Percentiles rank a stretch among this genome's conserved stretches.
These are phyloP conservation scores for Atta texana DNA, from an alignment of 1,140 invertebrate genomes.

Conservation along the genomic window DNA sequence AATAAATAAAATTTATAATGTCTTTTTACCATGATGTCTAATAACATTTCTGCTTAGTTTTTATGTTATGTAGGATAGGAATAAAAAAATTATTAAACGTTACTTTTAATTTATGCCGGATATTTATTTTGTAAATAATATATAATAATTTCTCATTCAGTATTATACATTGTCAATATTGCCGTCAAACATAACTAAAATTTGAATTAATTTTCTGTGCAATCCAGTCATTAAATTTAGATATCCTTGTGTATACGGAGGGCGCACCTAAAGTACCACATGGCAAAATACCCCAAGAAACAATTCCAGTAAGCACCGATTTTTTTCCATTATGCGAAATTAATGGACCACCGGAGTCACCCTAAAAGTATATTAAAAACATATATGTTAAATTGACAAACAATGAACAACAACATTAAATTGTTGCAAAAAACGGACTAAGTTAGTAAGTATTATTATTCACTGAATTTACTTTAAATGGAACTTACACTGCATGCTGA, in stretches of 20 bases:
- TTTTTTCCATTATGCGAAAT: background rate
- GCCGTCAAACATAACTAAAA: conserved; percentile 15
- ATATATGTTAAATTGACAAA: background rate
- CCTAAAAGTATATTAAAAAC: conserved; percentile 76
- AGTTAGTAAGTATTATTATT: background rate
- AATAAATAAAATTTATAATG: no score
- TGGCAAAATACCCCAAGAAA: conserved; percentile 92
- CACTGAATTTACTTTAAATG: background rate
- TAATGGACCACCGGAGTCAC: conserved; percentile 90
- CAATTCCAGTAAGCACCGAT: conserved; percentile 85
- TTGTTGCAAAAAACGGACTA: no score
- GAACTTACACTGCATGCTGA: conserved; percentile 89
- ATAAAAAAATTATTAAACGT: background rate
- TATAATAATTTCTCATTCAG: background rate
- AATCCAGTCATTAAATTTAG: conserved; percentile 86
- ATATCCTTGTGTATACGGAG: conserved; percentile 90
- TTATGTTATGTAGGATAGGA: background rate
- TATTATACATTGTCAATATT: conserved; percentile 15
- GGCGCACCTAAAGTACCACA: conserved; percentile 89
- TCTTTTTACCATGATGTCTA: no score
- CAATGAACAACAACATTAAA: background rate
- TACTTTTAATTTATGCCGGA: conserved; percentile 13
- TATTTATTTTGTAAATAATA: conserved; percentile 6
- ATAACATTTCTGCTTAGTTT: background rate
- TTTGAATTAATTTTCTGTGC: background rate